Conservation (phyloP, 2,113 vertebrate species). For the Apus apus region DNA sequence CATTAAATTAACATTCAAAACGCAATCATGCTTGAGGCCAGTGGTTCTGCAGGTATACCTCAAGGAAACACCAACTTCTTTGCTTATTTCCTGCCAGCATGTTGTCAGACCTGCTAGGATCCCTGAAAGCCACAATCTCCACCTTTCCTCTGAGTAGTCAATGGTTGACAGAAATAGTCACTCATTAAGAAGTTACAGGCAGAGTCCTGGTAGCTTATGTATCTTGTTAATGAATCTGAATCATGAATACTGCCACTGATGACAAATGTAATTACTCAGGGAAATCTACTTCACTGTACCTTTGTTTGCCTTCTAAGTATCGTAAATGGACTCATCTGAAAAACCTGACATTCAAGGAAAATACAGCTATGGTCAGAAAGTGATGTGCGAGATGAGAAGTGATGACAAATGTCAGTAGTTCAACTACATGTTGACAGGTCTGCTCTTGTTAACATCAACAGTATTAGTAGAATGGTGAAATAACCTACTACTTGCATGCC, state of each 20-base stretch:
- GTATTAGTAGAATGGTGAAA: neutral
- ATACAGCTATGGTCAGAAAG: neutral
- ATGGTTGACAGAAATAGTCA: neutral
- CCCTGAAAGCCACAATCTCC: neutral
- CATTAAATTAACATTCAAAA: slow-evolving; percentile 12
- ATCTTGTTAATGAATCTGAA: slow-evolving; percentile 19
- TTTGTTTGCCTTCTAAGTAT: slow-evolving; percentile 21
- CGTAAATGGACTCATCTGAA: slow-evolving; percentile 46
- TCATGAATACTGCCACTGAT: slow-evolving; percentile 24
- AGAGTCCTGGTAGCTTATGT: neutral
- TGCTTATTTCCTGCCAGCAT: neutral
- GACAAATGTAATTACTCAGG: slow-evolving; percentile 58
- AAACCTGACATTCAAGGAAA: slow-evolving; percentile 26
- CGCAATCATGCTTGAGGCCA: neutral
- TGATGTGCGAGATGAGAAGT: slow-evolving; percentile 20
- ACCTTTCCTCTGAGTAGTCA: neutral
- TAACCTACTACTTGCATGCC: neutral
- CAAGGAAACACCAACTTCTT: neutral
- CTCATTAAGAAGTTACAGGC: neutral
- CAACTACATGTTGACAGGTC: slow-evolving; percentile 8
- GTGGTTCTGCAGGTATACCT: neutral
- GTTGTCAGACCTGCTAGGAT: neutral
- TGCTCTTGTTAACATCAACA: slow-evolving; percentile 29
- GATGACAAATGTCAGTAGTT: slow-evolving; percentile 49
- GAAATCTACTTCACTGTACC: slow-evolving; percentile 33